phyloP scores from a whole-genome alignment of 2,797 vertebrate genomes.

The Chelmon rostratus region DNA sequence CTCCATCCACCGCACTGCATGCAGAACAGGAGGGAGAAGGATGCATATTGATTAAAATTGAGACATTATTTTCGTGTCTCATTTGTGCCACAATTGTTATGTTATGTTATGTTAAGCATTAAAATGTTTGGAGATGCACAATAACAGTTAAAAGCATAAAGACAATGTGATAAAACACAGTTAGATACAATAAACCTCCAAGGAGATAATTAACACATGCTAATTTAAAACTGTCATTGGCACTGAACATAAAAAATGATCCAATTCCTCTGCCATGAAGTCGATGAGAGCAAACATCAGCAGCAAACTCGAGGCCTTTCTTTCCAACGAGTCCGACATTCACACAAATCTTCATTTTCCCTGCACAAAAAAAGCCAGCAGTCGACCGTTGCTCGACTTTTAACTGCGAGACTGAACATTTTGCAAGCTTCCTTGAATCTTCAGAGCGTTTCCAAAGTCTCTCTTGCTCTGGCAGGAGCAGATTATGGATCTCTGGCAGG shows the following conservation, averaged over 20 bases:
- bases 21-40: background rate
- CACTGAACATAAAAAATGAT: background rate
- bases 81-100: background rate
- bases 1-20: slow-evolving; percentile 13
- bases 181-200: background rate
- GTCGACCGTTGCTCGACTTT: background rate
- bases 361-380: background rate
- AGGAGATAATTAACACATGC: background rate
- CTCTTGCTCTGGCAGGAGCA: slow-evolving; percentile 27
- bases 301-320: slow-evolving; percentile 3
- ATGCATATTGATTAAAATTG: background rate
- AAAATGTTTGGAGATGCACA: slow-evolving; percentile 1
- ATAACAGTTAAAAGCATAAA: background rate
- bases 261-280: background rate
- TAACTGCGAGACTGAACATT: slow-evolving; percentile 4
- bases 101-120: background rate
- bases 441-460: slow-evolving; percentile 11
- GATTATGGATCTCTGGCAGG: slow-evolving; percentile 22
- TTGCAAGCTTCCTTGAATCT: background rate
- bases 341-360: background rate
- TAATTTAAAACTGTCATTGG: background rate
- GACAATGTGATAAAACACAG: background rate
- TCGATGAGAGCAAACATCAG: background rate
- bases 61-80: background rate
- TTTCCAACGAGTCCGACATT: background rate